Conservation (phyloP, 2,113 vertebrate genomes). For the Dunckerocampus dactyliophorus region DNA sequence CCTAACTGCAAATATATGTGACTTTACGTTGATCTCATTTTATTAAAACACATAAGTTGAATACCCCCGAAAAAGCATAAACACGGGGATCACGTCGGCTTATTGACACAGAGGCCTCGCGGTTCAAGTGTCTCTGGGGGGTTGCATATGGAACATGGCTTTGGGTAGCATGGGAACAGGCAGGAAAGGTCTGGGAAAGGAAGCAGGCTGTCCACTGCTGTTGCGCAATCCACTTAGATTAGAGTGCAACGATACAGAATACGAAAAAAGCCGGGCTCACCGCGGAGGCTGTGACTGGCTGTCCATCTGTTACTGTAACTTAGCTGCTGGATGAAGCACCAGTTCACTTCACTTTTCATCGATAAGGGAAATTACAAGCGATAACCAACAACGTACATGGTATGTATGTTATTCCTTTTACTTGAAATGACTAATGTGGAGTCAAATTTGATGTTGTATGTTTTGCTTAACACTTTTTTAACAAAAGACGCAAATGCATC, state of each 20-base stretch:
- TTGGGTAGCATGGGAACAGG: slow-evolving; percentile 44
- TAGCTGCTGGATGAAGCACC: slow-evolving; percentile 9
- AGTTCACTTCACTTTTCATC: neutral
- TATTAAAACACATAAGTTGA: too few relatives aligned
- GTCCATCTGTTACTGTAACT: slow-evolving; percentile 14
- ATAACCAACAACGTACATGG: slow-evolving; percentile 1
- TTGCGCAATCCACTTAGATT: slow-evolving; percentile 64
- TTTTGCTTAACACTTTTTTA: neutral
- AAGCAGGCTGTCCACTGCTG: slow-evolving; percentile 58
- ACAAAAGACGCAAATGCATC: too few relatives aligned
- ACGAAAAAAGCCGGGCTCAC: slow-evolving; percentile 41
- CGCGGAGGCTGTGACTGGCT: slow-evolving; percentile 22
- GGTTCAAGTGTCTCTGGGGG: slow-evolving; percentile 22
- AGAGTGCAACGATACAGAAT: slow-evolving; percentile 30
- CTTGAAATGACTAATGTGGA: neutral
- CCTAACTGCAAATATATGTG: too few relatives aligned
- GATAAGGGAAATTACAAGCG: neutral
- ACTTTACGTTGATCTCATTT: too few relatives aligned
- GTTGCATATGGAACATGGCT: slow-evolving; percentile 9
- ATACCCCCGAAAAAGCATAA: neutral
- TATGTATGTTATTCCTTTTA: neutral
- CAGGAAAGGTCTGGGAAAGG: slow-evolving; percentile 67
- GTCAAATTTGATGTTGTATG: neutral
- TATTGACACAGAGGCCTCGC: slow-evolving; percentile 30
- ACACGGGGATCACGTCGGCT: neutral